A percentile compares a stretch with the other conserved stretches of the same genome.
These are phyloP conservation scores for Listronotus bonariensis DNA, from an alignment of 1,140 invertebrate genomes.

Conservation along the genomic window DNA sequence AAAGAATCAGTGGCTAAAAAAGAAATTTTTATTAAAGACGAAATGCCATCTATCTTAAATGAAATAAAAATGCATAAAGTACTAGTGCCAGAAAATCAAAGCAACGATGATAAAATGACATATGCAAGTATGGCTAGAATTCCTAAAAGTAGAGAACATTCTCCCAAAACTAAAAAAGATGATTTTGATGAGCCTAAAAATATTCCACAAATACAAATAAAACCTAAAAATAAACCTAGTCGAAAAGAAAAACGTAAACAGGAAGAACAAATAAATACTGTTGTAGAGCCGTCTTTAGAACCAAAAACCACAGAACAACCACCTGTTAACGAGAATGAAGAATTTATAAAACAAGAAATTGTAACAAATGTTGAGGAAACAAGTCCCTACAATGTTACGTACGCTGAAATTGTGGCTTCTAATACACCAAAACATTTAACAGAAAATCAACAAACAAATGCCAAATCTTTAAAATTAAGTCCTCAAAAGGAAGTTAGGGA, in stretches of 20 bases:
- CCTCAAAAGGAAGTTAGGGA: background rate
- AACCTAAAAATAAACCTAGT: background rate
- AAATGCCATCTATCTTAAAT: background rate
- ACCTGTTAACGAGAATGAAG: constrained; percentile 8
- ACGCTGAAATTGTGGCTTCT: constrained; percentile 33
- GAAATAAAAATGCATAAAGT: background rate
- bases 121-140: constrained; percentile 38
- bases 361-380: constrained; percentile 7
- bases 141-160: constrained; percentile 41
- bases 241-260: constrained; percentile 16
- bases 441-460: constrained; percentile 24
- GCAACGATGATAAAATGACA: constrained; percentile 23
- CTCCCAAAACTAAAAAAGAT: constrained; percentile 21
- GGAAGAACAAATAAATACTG: background rate
- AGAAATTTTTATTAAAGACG: background rate
- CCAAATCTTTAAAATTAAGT: background rate
- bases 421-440: constrained; percentile 9
- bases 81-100: background rate
- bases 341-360: constrained; percentile 15
- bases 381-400: constrained; percentile 20
- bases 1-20: too few relatives aligned
- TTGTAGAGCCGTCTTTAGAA: constrained; percentile 1
- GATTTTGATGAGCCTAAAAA: constrained; percentile 1
- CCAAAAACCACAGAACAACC: background rate
- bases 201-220: background rate